Evolutionary conservation across 2,113 vertebrate species (phyloP).

Genomic region (Columbina picui): DNA sequence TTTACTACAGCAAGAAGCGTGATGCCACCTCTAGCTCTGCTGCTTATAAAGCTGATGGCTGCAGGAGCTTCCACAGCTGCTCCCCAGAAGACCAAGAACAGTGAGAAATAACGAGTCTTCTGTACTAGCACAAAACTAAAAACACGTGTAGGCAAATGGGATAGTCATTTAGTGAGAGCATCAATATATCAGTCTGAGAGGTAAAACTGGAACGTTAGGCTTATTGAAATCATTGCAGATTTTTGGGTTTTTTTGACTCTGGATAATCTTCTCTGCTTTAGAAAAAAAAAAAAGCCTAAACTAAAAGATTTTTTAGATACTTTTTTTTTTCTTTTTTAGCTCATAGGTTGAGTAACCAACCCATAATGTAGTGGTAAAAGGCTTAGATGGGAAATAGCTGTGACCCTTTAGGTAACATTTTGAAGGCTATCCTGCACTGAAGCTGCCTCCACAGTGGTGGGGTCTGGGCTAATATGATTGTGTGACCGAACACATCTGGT

Average conservation of each 20-base stretch:
- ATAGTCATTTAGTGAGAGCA: not conserved
- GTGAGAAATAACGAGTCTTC: not conserved
- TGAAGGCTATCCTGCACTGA: not conserved
- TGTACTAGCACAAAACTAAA: not conserved
- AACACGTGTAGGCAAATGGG: not conserved
- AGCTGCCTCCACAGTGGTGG: not conserved
- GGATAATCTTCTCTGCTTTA: not conserved
- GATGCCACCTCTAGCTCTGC: not conserved
- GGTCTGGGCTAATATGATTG: rapidly evolving
- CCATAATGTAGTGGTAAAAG: not conserved
- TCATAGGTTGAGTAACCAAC: not conserved
- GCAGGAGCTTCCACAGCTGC: not conserved
- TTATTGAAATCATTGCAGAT: not conserved
- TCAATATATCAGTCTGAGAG: not conserved
- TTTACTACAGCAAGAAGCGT: not conserved
- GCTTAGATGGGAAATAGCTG: not conserved
- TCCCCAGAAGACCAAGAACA: not conserved
- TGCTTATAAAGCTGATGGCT: not conserved
- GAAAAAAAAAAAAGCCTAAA: not conserved
- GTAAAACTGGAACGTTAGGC: not conserved
- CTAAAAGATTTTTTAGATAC: not conserved
- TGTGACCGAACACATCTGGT: not conserved
- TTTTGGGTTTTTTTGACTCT: not conserved
- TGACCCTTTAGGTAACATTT: not conserved
- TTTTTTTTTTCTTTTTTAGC: not conserved